Conservation (phyloP, 2,888 invertebrate genomes). For the Diachrysia chrysitis region DNA sequence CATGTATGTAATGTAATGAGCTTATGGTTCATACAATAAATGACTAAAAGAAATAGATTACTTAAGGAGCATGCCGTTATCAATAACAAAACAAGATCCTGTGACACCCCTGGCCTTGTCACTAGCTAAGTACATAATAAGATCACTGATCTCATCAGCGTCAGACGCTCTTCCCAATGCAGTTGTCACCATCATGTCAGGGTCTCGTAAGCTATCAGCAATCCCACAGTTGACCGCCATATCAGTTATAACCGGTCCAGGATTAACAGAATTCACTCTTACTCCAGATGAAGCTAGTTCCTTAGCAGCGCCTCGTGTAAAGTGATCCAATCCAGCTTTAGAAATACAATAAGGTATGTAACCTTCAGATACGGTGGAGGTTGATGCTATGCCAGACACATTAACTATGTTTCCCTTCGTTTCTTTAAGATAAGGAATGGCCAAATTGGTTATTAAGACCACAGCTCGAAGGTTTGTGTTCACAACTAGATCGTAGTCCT, state of each 20-base stretch:
- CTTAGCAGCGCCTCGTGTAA: conserved; percentile 76
- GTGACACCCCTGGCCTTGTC: conserved; percentile 66
- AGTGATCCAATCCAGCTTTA: conserved; percentile 67
- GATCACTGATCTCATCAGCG: conserved; percentile 44
- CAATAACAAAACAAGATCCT: conserved; percentile 55
- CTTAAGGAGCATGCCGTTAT: conserved; percentile 46
- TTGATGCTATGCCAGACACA: conserved; percentile 57
- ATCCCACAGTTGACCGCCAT: conserved; percentile 66
- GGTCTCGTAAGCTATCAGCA: background rate
- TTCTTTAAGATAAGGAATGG: conserved; percentile 59
- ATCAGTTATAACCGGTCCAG: conserved; percentile 80
- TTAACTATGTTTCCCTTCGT: conserved; percentile 67
- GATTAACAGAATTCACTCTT: conserved; percentile 86
- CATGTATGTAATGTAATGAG: too few species aligned
- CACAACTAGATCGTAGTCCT: conserved; percentile 59
- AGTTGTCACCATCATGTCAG: conserved; percentile 11
- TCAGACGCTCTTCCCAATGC: conserved; percentile 42
- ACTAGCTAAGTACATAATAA: conserved; percentile 62
- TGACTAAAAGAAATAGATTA: conserved; percentile 4
- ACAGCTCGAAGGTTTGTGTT: conserved; percentile 59
- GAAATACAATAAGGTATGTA: conserved; percentile 69
- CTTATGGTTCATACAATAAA: too few species aligned
- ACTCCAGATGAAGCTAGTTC: conserved; percentile 93
- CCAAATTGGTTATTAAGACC: conserved; percentile 55
- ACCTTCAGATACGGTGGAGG: conserved; percentile 89